Base-by-base conservation (phyloP, 2,888 invertebrate genomes). In the Drosophila buzzatii region DNA sequence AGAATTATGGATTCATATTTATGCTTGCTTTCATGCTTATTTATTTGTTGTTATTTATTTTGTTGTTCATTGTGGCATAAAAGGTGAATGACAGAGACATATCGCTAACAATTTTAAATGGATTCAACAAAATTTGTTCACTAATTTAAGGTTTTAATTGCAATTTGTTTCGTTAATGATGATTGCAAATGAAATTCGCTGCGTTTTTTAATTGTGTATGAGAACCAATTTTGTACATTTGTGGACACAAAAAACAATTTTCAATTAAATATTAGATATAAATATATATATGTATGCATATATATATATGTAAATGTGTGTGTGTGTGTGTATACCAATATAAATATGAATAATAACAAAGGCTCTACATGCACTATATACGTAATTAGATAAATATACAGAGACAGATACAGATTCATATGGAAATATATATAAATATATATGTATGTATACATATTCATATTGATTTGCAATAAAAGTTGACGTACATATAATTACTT, bases 181-280 rank as follows among this genome's bases (percentile, higher is more conserved):
- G 79, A 77, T 85, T 81, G 89, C 84, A 84, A 84, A 84, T 83
- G 68, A 84, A 84, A 85, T 89, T 88, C 84, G 83, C 86, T 74
- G 86, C 81, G 86, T 73, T 55, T 86, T 70, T 71, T 76, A 89
- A 80, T 82, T 84, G 80, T 84, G 71, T 83, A 73, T 89, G 88
- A 89, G 82, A 89, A 85, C 90, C 90, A 89, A 85, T 89, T 85
- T 85, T 85, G 85, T 85, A 85, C 85, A 85, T 87, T 83, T 74
- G 79, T 72, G 75, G 79, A 70, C 76, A 76, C 68, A 65, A 71
- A 73, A 68, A 78, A 78, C 64, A 65, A 70, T 79, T 65, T 65
- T 57, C 62, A 72, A 74, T 66, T 66, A 27, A 44, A 59, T 62
- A 55, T 67, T 58, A 51, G 23, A 69, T 66, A 47, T 65, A 63